phyloP scores from a whole-genome alignment of 2,888 invertebrate genomes.

The Alcis repandata region DNA sequence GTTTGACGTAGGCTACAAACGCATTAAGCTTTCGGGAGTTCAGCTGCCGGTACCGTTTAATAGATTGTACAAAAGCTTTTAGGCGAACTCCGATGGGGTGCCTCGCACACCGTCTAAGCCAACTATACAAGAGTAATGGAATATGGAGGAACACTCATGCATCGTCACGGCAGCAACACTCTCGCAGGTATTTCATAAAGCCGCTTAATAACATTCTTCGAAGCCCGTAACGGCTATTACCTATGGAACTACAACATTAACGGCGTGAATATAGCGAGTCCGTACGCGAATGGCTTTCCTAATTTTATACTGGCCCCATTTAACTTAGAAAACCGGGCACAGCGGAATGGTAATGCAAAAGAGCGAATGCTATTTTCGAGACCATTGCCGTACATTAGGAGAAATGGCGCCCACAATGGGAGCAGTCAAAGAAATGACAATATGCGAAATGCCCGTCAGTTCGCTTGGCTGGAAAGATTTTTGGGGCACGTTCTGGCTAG shows the following conservation, averaged over 20 bases:
- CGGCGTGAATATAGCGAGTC: conserved; percentile 37
- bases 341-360: conserved; percentile 49
- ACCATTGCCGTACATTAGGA: conserved; percentile 53
- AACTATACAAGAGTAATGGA: conserved; percentile 52
- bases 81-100: conserved; percentile 57
- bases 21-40: conserved; percentile 44
- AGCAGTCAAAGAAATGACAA: conserved; percentile 55
- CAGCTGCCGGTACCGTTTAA: conserved; percentile 51
- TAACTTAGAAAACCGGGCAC: conserved; percentile 44
- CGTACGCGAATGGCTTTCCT: conserved; percentile 41
- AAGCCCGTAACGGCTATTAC: conserved; percentile 57
- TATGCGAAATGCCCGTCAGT: conserved; percentile 52
- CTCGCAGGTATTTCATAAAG: conserved; percentile 52
- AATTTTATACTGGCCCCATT: conserved; percentile 43
- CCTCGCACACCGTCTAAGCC: conserved; percentile 51
- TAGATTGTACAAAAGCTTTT: conserved; percentile 69
- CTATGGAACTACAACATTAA: conserved; percentile 56
- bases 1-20: conserved; percentile 40
- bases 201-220: conserved; percentile 56
- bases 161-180: conserved; percentile 42
- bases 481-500: conserved; percentile 50
- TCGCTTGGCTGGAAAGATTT: conserved; percentile 54
- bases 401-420: conserved; percentile 50
- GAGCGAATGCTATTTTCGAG: conserved; percentile 49
- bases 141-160: conserved; percentile 54